These are phyloP conservation scores for Sebastes itinus DNA, from an alignment of 2,797 vertebrate genomes.

Conservation along the genomic window DNA sequence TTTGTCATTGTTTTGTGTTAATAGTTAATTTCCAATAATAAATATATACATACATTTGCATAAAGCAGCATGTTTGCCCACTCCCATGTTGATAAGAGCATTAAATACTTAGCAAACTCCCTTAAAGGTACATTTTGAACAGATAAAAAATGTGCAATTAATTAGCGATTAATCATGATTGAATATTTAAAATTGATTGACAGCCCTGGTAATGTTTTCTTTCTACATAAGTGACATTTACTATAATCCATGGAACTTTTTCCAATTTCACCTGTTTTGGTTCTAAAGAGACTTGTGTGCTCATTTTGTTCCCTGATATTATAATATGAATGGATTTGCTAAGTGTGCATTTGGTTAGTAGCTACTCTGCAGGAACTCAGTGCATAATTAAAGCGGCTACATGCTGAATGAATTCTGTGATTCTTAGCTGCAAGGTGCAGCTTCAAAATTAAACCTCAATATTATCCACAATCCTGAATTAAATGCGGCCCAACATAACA, in stretches of 20 bases:
- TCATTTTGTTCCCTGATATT: background rate
- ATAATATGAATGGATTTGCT: conserved; percentile 2
- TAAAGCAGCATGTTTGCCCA: no score
- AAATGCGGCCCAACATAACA: background rate
- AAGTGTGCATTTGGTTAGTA: background rate
- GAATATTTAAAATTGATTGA: no score
- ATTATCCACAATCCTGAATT: background rate
- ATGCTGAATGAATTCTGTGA: background rate
- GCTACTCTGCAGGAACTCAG: background rate
- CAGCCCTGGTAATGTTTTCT: no score
- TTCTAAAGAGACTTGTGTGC: background rate
- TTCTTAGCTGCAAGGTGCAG: background rate
- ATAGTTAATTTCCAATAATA: no score
- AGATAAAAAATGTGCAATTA: no score
- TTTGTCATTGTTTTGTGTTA: no score
- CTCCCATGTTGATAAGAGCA: no score
- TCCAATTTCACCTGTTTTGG: background rate
- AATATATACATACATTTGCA: no score
- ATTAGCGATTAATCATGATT: no score
- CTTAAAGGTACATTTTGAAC: no score
- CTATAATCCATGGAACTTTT: background rate
- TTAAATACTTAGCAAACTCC: no score
- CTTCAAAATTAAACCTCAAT: conserved; percentile 8
- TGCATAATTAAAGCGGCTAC: conserved; percentile 9
- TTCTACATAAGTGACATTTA: background rate